Percentiles rank a stretch among this genome's conserved stretches.
These are phyloP conservation scores for Peucedramus taeniatus DNA, from an alignment of 2,113 vertebrate species.

Conservation along the genomic window DNA sequence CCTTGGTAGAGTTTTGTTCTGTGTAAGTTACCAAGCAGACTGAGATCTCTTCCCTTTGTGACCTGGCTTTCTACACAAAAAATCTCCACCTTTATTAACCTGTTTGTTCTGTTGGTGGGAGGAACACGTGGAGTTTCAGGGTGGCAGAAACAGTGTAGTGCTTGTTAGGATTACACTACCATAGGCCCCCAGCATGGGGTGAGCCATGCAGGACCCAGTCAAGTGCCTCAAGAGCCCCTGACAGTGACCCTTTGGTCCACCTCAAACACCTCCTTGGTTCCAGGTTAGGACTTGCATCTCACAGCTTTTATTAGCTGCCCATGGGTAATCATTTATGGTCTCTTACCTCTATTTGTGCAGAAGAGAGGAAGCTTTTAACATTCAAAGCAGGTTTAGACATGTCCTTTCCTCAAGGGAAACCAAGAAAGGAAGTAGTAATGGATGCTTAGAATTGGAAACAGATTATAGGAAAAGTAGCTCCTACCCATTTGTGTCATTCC, in stretches of 20 bases:
- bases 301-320: background rate
- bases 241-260: background rate
- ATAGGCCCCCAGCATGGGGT: rapidly evolving
- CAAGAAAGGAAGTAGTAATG: background rate
- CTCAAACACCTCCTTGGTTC: background rate
- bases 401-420: background rate
- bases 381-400: background rate
- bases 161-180: background rate
- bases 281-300: background rate
- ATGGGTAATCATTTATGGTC: background rate
- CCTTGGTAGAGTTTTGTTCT: background rate
- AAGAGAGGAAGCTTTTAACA: background rate
- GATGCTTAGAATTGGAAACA: background rate
- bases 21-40: background rate
- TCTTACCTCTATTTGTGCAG: background rate
- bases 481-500: background rate
- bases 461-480: background rate
- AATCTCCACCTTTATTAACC: background rate
- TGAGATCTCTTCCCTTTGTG: background rate
- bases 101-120: background rate
- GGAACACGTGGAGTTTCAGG: background rate
- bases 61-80: background rate
- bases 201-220: background rate
- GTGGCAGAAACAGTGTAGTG: background rate
- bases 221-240: background rate